These are phyloP conservation scores for Psittacula echo DNA, from an alignment of 2,797 vertebrate genomes.

Conservation along the genomic window DNA sequence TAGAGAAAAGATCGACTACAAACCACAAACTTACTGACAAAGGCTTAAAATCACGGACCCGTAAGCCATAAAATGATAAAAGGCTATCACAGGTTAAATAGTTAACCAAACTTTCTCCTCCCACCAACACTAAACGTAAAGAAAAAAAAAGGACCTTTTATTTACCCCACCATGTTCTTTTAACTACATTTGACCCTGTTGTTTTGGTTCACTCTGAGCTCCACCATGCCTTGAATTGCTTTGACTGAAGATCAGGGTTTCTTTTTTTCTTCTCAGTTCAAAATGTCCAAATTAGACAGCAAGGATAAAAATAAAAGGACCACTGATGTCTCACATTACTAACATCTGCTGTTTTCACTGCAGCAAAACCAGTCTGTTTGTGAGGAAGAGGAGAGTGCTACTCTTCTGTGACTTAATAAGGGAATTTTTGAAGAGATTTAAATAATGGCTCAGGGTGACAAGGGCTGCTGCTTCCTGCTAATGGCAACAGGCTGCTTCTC, in stretches of 20 bases:
- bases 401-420: not conserved
- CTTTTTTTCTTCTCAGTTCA: conserved; percentile 21
- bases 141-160: conserved; percentile 46
- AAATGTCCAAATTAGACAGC: conserved; percentile 29
- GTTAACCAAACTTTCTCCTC: conserved; percentile 71
- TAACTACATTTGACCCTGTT: conserved; percentile 61
- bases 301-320: conserved; percentile 1
- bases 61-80: conserved; percentile 62
- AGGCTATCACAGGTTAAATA: conserved; percentile 67
- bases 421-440: conserved; percentile 44
- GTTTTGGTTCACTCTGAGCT: conserved; percentile 47
- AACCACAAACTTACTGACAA: not conserved
- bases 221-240: conserved; percentile 42
- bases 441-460: conserved; percentile 47
- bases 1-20: not conserved
- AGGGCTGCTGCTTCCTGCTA: conserved; percentile 40
- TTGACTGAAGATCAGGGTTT: conserved; percentile 37
- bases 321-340: not conserved
- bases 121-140: conserved; percentile 8
- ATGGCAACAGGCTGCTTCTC: conserved; percentile 60
- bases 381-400: not conserved
- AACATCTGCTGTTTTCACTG: not conserved
- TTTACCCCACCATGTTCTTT: conserved; percentile 64
- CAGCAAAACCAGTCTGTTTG: not conserved
- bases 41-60: not conserved